Evolutionary conservation across 2,888 invertebrate species (phyloP).

Genomic region (Tipula vernalis): DNA sequence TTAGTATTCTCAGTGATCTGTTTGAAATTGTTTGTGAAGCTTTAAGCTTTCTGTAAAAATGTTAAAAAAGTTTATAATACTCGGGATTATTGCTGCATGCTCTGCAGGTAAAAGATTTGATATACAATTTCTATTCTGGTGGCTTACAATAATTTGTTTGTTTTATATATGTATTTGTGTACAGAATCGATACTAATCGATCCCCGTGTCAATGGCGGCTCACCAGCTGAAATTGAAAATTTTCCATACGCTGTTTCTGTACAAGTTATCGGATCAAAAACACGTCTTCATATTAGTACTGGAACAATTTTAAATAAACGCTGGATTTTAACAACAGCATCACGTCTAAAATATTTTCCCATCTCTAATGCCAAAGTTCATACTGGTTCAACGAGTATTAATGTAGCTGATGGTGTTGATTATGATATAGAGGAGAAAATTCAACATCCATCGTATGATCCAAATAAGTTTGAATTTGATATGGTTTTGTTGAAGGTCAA

Average conservation of each 20-base stretch:
- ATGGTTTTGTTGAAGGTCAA: not conserved
- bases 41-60: not conserved
- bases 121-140: no score
- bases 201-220: not conserved
- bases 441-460: not conserved
- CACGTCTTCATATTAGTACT: constrained; percentile 13
- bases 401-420: not conserved
- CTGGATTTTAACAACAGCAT: not conserved
- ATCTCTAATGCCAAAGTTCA: not conserved
- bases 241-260: not conserved
- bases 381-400: not conserved
- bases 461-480: not conserved
- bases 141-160: not conserved
- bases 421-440: not conserved
- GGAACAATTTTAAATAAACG: constrained; percentile 20
- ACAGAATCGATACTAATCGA: not conserved
- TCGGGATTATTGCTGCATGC: not conserved
- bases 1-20: not conserved
- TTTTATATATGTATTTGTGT: not conserved
- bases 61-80: not conserved
- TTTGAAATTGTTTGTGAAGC: not conserved
- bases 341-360: not conserved
- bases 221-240: not conserved
- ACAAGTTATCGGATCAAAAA: not conserved
- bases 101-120: not conserved